A percentile compares a stretch with the other conserved stretches of the same genome.
Evolutionary conservation across 2,797 vertebrate genomes (phyloP).

Genomic region (Triplophysa yarkandensis): DNA sequence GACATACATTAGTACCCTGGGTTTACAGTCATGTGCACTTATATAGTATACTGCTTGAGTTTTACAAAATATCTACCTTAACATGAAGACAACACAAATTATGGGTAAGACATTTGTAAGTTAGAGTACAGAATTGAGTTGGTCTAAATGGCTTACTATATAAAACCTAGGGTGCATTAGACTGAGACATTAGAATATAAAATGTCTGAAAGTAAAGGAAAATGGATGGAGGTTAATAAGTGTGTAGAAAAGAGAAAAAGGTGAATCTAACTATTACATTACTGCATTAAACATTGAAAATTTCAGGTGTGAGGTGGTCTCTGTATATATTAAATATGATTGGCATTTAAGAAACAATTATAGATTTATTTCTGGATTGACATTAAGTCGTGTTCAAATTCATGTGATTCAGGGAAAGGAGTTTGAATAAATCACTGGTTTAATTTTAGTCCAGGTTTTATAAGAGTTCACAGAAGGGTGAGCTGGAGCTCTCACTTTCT

Average conservation of each 20-base stretch:
- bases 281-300: background rate
- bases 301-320: slow-evolving; percentile 6
- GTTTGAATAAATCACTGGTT: slow-evolving; percentile 52
- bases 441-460: slow-evolving; percentile 41
- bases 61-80: slow-evolving; percentile 1
- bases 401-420: slow-evolving; percentile 22
- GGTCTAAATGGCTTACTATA: slow-evolving; percentile 1
- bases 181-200: slow-evolving; percentile 9
- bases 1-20: background rate
- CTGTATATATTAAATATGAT: slow-evolving; percentile 40
- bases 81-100: slow-evolving; percentile 7
- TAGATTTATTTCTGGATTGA: slow-evolving; percentile 37
- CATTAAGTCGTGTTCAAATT: slow-evolving; percentile 41
- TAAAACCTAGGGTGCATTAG: slow-evolving; percentile 2
- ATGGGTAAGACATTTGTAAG: slow-evolving; percentile 14
- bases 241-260: background rate
- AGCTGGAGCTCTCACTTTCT: slow-evolving; percentile 38
- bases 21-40: background rate
- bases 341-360: slow-evolving; percentile 52
- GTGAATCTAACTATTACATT: background rate
- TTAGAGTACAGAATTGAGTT: slow-evolving; percentile 1
- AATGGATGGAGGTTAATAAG: slow-evolving; percentile 5
- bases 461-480: slow-evolving; percentile 44
- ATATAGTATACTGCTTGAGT: background rate
- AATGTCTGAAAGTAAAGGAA: slow-evolving; percentile 1